Evolutionary conservation across 2,888 invertebrate genomes (phyloP).

Genomic region (Dione vanillae): DNA sequence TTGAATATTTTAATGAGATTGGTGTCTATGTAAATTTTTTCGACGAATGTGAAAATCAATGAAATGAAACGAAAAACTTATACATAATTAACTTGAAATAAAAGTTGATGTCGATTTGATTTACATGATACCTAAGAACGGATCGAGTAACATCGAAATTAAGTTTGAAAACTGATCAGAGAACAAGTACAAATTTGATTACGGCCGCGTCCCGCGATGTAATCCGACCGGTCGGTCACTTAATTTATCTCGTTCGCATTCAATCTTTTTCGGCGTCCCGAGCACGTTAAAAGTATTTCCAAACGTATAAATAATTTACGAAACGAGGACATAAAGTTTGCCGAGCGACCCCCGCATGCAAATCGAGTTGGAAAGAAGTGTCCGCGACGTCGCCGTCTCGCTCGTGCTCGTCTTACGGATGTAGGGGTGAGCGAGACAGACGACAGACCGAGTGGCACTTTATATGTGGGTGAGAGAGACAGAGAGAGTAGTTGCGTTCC

Average conservation of each 20-base stretch:
- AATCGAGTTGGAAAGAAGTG: slow-evolving; percentile 83
- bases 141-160: slow-evolving; percentile 46
- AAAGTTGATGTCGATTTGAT: slow-evolving; percentile 44
- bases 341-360: slow-evolving; percentile 81
- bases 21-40: too few species aligned
- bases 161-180: slow-evolving; percentile 55
- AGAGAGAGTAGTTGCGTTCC: slow-evolving; percentile 78
- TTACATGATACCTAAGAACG: slow-evolving; percentile 41
- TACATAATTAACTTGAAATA: slow-evolving; percentile 39
- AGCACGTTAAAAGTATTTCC: slow-evolving; percentile 81
- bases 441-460: slow-evolving; percentile 53
- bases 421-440: slow-evolving; percentile 55
- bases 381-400: slow-evolving; percentile 72
- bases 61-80: too few species aligned
- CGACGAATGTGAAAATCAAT: slow-evolving; percentile 19
- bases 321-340: slow-evolving; percentile 84
- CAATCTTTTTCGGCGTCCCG: slow-evolving; percentile 75
- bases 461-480: slow-evolving; percentile 69
- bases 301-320: slow-evolving; percentile 83
- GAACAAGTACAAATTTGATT: slow-evolving; percentile 60
- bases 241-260: slow-evolving; percentile 64
- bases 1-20: too few species aligned
- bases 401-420: slow-evolving; percentile 56
- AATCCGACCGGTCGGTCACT: slow-evolving; percentile 73
- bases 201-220: slow-evolving; percentile 59